Conservation (phyloP, 2,888 invertebrate genomes). For the Chalcosyrphus nemorum region DNA sequence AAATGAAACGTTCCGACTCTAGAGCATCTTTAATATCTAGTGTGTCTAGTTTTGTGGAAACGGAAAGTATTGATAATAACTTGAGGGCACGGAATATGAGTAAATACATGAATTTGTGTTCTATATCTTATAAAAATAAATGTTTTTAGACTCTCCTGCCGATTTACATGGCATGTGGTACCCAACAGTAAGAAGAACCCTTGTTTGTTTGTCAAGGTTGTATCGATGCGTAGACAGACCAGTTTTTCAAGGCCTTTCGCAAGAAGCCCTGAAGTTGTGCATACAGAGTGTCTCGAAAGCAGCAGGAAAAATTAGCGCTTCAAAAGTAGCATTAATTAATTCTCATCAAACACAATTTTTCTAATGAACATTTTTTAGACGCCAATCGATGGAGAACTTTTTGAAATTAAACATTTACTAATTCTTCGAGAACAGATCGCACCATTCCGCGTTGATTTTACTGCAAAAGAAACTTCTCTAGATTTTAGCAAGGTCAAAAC, state of each 20-base stretch:
- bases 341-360: not conserved
- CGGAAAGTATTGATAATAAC: slow-evolving; percentile 84
- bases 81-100: slow-evolving; percentile 79
- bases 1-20: slow-evolving; percentile 85
- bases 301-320: slow-evolving; percentile 88
- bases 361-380: slow-evolving; percentile 82
- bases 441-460: slow-evolving; percentile 97
- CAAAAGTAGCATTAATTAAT: slow-evolving; percentile 83
- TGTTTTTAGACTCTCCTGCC: slow-evolving; percentile 88
- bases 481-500: slow-evolving; percentile 97
- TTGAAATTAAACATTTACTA: slow-evolving; percentile 98
- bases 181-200: slow-evolving; percentile 96
- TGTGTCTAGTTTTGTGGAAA: slow-evolving; percentile 87
- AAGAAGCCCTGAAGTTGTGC: slow-evolving; percentile 96
- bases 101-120: slow-evolving; percentile 74
- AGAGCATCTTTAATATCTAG: slow-evolving; percentile 87
- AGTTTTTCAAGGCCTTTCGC: slow-evolving; percentile 98
- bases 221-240: slow-evolving; percentile 94
- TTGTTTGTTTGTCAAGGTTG: slow-evolving; percentile 96
- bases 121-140: not conserved
- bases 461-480: slow-evolving; percentile 94
- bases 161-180: slow-evolving; percentile 99
- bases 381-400: slow-evolving; percentile 96
- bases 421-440: slow-evolving; percentile 99
- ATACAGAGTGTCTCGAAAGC: slow-evolving; percentile 94